These are phyloP conservation scores for Oreochromis tanganicae DNA, from an alignment of 2,113 vertebrate genomes.

Conservation along the genomic window DNA sequence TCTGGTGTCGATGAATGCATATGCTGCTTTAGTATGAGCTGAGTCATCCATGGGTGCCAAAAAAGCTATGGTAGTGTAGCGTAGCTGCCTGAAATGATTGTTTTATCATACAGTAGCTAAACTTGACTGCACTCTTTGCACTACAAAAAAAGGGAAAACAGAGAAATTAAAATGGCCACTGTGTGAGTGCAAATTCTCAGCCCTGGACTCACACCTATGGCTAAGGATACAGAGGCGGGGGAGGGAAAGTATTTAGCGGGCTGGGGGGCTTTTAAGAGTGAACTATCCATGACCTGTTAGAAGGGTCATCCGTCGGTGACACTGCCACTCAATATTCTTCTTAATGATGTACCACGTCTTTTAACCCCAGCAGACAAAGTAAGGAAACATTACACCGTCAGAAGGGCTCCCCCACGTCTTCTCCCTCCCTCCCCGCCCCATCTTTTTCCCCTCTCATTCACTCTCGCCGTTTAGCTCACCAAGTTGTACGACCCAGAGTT, in stretches of 20 bases:
- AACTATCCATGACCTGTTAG: slow-evolving; percentile 67
- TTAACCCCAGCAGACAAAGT: slow-evolving; percentile 58
- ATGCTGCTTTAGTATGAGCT: not conserved
- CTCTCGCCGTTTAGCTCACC: slow-evolving; percentile 4
- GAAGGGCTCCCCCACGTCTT: slow-evolving; percentile 9
- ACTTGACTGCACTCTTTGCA: not conserved
- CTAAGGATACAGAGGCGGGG: not conserved
- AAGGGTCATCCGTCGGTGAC: slow-evolving; percentile 52
- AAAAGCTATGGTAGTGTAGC: not conserved
- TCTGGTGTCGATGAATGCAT: not conserved
- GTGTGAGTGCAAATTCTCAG: not conserved
- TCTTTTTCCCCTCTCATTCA: not conserved
- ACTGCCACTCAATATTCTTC: slow-evolving; percentile 55
- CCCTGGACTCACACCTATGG: not conserved
- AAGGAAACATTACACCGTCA: slow-evolving; percentile 53
- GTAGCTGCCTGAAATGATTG: not conserved
- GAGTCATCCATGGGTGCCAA: not conserved
- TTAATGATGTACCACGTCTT: slow-evolving; percentile 61
- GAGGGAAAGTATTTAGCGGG: not conserved
- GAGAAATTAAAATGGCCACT: slow-evolving; percentile 1
- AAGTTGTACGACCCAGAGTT: slow-evolving; percentile 27
- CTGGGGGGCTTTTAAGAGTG: slow-evolving; percentile 28
- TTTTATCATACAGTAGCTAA: not conserved
- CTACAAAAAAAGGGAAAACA: not conserved
- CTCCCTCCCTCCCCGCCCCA: not conserved